Evolutionary conservation across 2,797 vertebrate species (phyloP).

Genomic region (Acrossocheilus wenchowensis): DNA sequence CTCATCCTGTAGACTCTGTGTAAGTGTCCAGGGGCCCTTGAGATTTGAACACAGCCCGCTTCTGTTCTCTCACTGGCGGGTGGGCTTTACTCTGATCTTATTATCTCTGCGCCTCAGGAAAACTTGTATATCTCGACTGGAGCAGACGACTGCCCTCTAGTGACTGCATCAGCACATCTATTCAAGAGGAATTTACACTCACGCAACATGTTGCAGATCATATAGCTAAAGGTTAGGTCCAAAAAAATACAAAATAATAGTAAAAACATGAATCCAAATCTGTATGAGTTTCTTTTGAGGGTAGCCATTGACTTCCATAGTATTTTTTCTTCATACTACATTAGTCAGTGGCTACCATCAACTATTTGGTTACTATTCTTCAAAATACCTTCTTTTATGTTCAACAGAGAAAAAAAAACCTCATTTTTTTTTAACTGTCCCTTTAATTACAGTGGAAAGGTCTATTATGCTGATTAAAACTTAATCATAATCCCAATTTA

Average conservation of each 20-base stretch:
- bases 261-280: not conserved
- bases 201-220: not conserved
- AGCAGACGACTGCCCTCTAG: not conserved
- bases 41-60: not conserved
- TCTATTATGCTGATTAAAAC: too few species aligned
- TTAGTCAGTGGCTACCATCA: not conserved
- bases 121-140: not conserved
- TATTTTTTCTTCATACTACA: not conserved
- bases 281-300: not conserved
- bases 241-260: not conserved
- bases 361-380: not conserved
- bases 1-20: not conserved
- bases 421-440: not conserved
- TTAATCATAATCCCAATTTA: too few species aligned
- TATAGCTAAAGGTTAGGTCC: not conserved
- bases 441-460: not conserved
- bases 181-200: not conserved
- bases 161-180: not conserved
- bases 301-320: not conserved
- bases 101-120: conserved; percentile 1
- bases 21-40: not conserved
- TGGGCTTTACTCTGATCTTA: conserved; percentile 23
- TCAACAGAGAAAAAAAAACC: not conserved
- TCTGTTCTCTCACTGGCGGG: not conserved
- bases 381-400: not conserved